Percentiles rank a stretch among this genome's conserved stretches.
phyloP scores from a whole-genome alignment of 2,888 invertebrate genomes.

The Limnephilus auricula region DNA sequence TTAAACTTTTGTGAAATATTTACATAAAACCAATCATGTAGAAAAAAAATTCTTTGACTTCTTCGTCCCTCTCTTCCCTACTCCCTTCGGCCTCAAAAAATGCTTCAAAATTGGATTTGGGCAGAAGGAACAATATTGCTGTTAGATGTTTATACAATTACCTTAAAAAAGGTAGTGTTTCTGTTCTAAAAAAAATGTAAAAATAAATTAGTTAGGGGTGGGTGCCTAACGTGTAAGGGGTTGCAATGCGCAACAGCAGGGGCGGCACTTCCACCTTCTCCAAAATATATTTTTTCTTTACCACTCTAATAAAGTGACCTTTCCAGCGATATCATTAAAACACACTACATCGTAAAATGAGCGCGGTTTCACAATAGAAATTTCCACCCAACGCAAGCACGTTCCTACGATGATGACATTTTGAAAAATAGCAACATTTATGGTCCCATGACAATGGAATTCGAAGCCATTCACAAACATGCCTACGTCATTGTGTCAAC shows the following conservation, averaged over 20 bases:
- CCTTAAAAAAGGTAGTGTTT: no score
- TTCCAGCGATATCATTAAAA: background rate
- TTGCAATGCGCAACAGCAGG: background rate
- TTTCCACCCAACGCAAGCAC: background rate
- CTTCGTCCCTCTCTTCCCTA: no score
- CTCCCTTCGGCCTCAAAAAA: no score
- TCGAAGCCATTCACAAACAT: background rate
- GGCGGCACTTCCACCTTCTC: background rate
- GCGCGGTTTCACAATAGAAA: background rate
- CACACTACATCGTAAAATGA: background rate
- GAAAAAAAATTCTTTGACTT: no score
- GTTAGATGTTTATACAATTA: no score
- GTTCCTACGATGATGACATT: background rate
- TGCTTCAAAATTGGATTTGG: no score
- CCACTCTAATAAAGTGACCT: slow-evolving; percentile 2
- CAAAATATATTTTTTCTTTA: background rate
- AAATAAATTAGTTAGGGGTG: background rate
- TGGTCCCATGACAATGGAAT: slow-evolving; percentile 5
- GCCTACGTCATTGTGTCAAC: background rate
- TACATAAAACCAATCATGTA: no score
- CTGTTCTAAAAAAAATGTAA: no score
- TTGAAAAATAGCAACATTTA: slow-evolving; percentile 13
- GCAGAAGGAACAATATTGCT: no score
- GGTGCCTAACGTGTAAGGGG: background rate
- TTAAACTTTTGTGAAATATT: no score